These are phyloP conservation scores for Sebastes ruberrimus DNA, from an alignment of 2,797 vertebrate genomes.

Conservation along the genomic window DNA sequence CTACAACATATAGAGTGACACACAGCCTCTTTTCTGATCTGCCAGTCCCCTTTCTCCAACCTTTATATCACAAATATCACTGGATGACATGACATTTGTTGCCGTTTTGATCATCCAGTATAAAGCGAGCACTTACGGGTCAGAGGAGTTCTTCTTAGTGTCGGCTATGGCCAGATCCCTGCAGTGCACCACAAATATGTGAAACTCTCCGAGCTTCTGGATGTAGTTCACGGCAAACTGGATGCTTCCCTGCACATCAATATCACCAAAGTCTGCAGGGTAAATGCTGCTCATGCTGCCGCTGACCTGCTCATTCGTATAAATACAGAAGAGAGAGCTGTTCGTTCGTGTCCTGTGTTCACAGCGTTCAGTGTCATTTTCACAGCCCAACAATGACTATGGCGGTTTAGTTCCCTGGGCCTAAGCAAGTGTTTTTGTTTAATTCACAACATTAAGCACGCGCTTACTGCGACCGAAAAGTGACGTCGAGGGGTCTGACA, in stretches of 20 bases:
- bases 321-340: not conserved
- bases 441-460: no score
- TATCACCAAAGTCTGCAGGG: constrained; percentile 84
- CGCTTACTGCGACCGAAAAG: no score
- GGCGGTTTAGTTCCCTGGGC: not conserved
- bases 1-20: not conserved
- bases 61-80: not conserved
- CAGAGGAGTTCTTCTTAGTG: constrained; percentile 88
- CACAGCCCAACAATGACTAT: not conserved
- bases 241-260: constrained; percentile 90
- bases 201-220: constrained; percentile 90
- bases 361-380: no score
- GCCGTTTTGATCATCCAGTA: not conserved
- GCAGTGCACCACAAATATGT: constrained; percentile 92
- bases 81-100: not conserved
- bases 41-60: accelerated
- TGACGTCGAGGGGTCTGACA: no score
- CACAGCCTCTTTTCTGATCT: not conserved
- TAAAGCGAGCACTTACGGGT: constrained; percentile 86
- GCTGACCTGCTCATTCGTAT: constrained; percentile 81
- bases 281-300: constrained; percentile 90
- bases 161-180: constrained; percentile 89
- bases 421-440: no score
- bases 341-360: no score
- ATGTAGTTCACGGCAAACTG: constrained; percentile 93